Percentiles rank a stretch among this genome's conserved stretches.
Conservation (phyloP, 1,140 invertebrate species). For the Cotesia chilonis region DNA sequence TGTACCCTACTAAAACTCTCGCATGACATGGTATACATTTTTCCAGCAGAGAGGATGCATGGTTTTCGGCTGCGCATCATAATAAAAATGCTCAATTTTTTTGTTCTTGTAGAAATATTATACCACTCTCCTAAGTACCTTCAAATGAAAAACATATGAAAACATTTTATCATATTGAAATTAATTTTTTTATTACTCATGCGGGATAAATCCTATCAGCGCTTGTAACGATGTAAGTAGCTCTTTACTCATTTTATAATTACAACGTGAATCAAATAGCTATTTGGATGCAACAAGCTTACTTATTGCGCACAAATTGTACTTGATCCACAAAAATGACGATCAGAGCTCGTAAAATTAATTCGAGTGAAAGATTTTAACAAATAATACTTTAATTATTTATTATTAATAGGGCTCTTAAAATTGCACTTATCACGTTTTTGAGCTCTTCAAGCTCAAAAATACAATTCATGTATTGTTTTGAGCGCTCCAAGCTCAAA, state of each 20-base stretch:
- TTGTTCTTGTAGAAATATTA: conserved; percentile 22
- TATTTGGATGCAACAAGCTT: no score
- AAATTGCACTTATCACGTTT: no score
- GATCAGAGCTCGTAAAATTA: not conserved
- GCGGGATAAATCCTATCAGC: no score
- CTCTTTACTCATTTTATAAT: no score
- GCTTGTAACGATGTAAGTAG: no score
- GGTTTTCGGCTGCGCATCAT: conserved; percentile 36
- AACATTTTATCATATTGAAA: not conserved
- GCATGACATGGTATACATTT: conserved; percentile 35
- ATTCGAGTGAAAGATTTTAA: not conserved
- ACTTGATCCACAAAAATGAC: no score
- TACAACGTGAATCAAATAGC: no score
- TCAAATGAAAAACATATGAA: conserved; percentile 12
- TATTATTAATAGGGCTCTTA: not conserved
- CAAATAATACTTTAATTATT: not conserved
- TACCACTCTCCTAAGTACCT: conserved; percentile 39
- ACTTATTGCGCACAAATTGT: no score
- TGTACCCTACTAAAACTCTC: conserved; percentile 26
- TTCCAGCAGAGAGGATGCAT: conserved; percentile 37
- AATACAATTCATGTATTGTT: no score
- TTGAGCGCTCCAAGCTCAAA: no score
- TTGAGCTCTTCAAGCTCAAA: no score
- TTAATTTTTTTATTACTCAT: not conserved
- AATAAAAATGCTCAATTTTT: conserved; percentile 29